Conservation (phyloP, 2,797 vertebrate genomes). For the Stomatorhinus walkeri region DNA sequence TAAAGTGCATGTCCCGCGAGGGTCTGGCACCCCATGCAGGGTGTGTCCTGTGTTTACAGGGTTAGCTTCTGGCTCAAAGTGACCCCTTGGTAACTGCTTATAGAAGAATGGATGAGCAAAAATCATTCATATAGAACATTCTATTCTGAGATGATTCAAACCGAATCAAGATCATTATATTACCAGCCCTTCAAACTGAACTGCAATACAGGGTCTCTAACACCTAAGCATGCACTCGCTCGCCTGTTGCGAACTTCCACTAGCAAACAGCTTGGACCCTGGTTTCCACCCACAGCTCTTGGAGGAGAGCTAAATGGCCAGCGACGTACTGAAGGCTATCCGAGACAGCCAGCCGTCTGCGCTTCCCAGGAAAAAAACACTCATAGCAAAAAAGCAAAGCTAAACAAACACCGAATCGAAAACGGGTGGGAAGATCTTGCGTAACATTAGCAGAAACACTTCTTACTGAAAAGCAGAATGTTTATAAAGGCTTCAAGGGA, state of each 20-base stretch:
- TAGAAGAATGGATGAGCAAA: not conserved
- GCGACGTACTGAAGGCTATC: not conserved
- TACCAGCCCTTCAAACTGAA: not conserved
- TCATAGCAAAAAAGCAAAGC: not conserved
- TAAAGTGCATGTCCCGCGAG: constrained; percentile 24
- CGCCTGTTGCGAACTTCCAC: not conserved
- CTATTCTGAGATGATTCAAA: not conserved
- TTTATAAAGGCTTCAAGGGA: not conserved
- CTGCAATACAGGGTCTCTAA: not conserved
- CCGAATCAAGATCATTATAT: not conserved
- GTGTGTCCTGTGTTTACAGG: not conserved
- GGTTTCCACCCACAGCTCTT: not conserved
- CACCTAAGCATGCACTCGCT: not conserved
- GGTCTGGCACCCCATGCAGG: not conserved
- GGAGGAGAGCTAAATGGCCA: not conserved
- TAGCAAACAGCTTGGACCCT: not conserved
- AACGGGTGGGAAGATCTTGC: not conserved
- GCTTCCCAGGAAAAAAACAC: not conserved
- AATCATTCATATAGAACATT: not conserved
- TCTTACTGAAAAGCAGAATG: not conserved
- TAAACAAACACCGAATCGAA: not conserved
- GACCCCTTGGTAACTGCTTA: not conserved
- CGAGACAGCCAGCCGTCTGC: not conserved
- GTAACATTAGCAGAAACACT: not conserved
- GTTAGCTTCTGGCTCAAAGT: not conserved